Percentiles rank a stretch among this genome's conserved stretches.
Conservation (phyloP, 2,113 vertebrate species). For the Taurulus bubalis region DNA sequence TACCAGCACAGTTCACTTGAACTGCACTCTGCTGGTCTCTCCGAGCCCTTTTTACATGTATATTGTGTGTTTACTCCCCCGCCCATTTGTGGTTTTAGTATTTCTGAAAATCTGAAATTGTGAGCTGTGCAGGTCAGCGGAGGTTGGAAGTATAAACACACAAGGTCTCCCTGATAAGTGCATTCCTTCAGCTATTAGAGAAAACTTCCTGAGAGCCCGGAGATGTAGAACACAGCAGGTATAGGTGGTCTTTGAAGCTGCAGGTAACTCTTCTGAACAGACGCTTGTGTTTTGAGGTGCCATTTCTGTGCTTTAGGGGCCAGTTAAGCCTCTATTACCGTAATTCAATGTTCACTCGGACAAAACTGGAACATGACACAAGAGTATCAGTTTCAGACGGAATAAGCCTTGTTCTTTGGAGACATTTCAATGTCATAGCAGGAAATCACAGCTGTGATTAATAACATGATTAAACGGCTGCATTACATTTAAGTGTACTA, state of each 20-base stretch:
- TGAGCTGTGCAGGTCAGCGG: slow-evolving; percentile 67
- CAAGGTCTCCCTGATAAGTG: slow-evolving; percentile 57
- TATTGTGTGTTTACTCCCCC: slow-evolving; percentile 46
- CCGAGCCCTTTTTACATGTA: slow-evolving; percentile 34
- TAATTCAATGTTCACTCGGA: background rate
- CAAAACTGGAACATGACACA: background rate
- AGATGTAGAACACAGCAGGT: slow-evolving; percentile 25
- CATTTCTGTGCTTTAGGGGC: slow-evolving; percentile 37
- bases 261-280: background rate
- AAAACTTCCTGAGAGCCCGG: slow-evolving; percentile 46
- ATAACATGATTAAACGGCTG: background rate
- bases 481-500: background rate
- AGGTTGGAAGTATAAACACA: slow-evolving; percentile 58
- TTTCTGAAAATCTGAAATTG: slow-evolving; percentile 50
- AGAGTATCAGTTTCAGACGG: background rate
- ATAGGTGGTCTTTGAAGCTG: slow-evolving; percentile 63
- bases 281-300: slow-evolving; percentile 4
- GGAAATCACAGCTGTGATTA: slow-evolving; percentile 3
- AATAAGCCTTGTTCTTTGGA: background rate
- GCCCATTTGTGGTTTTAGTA: slow-evolving; percentile 51
- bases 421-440: background rate
- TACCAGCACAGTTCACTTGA: slow-evolving; percentile 63
- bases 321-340: background rate
- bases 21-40: slow-evolving; percentile 57
- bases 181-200: slow-evolving; percentile 59